phyloP scores from a whole-genome alignment of 2,888 invertebrate genomes.

The Hyles lineata region DNA sequence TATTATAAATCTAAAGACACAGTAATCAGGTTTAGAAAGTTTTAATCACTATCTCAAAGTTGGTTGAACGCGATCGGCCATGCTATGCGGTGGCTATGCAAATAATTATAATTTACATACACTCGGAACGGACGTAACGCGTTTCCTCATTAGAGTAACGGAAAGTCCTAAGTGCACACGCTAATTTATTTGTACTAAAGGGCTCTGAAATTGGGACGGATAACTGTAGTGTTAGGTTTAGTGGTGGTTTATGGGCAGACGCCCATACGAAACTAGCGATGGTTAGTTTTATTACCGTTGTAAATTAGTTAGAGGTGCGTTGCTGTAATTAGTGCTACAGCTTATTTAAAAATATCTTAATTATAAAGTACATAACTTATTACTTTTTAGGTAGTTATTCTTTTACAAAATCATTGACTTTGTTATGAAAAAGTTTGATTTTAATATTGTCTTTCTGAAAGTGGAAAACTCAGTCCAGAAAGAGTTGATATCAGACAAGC shows the following conservation, averaged over 20 bases:
- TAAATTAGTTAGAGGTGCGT: not conserved
- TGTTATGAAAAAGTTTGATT: too few species aligned
- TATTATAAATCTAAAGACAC: not conserved
- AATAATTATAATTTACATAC: conserved; percentile 27
- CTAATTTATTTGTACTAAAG: conserved; percentile 13
- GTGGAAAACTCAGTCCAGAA: too few species aligned
- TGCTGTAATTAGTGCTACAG: not conserved
- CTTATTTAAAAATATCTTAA: too few species aligned
- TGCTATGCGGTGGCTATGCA: conserved; percentile 7
- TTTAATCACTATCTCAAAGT: not conserved
- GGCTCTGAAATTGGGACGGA: conserved; percentile 1
- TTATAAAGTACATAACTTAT: too few species aligned
- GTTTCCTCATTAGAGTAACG: conserved; percentile 30
- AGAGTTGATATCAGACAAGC: too few species aligned
- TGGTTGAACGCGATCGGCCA: not conserved
- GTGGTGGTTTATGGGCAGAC: not conserved
- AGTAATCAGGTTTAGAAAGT: conserved; percentile 20
- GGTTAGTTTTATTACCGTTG: not conserved
- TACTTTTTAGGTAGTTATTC: too few species aligned
- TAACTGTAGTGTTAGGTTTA: not conserved
- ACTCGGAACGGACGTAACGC: conserved; percentile 25
- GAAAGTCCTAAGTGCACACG: conserved; percentile 19
- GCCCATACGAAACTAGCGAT: not conserved
- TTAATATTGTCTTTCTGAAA: too few species aligned
- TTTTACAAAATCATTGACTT: too few species aligned